phyloP scores from a whole-genome alignment of 2,888 invertebrate species.

The Julus scandinavius region DNA sequence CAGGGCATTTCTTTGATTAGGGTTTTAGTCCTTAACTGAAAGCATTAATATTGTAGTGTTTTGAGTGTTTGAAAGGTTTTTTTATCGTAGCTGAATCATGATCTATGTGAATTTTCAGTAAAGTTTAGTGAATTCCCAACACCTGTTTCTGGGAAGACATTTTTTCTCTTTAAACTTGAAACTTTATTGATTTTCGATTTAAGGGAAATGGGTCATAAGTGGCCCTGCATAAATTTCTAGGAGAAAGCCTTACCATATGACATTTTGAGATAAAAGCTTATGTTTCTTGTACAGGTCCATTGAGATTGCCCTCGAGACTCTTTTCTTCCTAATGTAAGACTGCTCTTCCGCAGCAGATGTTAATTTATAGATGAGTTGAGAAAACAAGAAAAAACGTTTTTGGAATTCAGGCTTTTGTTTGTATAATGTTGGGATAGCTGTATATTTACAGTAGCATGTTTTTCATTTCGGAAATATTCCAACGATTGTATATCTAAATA shows the following conservation, averaged over 20 bases:
- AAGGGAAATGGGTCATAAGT: slow-evolving; percentile 25
- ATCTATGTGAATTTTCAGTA: neutral
- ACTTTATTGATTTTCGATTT: slow-evolving; percentile 24
- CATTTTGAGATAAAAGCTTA: slow-evolving; percentile 33
- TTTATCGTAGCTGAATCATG: no score
- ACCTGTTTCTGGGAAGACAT: slow-evolving; percentile 15
- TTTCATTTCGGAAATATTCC: no score
- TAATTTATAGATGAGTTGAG: neutral
- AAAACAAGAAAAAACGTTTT: neutral
- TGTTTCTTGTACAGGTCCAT: slow-evolving; percentile 23
- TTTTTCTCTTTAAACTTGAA: neutral
- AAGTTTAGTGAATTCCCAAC: neutral
- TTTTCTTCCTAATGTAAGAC: neutral
- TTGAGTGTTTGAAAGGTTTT: no score
- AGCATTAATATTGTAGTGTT: no score
- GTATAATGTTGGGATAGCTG: no score
- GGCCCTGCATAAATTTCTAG: slow-evolving; percentile 33
- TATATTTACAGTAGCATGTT: no score
- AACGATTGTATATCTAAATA: no score
- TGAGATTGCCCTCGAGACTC: neutral
- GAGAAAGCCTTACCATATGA: slow-evolving; percentile 3
- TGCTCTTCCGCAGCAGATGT: neutral
- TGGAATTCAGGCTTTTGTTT: no score
- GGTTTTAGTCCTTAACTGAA: no score
- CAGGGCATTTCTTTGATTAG: no score